phyloP scores from a whole-genome alignment of 1,140 invertebrate genomes.

The Carcinoscorpius rotundicauda region DNA sequence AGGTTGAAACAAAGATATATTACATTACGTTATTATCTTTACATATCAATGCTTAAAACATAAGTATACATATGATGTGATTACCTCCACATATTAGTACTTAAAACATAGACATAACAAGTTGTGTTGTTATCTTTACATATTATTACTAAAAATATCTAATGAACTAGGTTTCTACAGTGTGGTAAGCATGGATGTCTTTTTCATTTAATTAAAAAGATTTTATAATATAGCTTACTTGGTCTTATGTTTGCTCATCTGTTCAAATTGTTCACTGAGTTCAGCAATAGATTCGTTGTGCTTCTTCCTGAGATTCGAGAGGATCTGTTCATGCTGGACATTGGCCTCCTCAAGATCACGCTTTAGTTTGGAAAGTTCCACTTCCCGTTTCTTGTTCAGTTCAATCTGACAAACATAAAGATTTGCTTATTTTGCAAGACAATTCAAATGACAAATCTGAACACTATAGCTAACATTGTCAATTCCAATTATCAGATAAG shows the following conservation, averaged over 20 bases:
- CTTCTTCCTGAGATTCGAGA: conserved; percentile 94
- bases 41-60: no score
- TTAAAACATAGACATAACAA: neutral
- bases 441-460: no score
- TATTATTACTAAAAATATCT: no score
- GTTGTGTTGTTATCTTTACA: neutral
- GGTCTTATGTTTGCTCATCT: conserved; percentile 96
- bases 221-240: conserved; percentile 66
- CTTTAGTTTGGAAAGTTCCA: conserved; percentile 92
- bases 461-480: no score
- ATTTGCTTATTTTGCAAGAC: neutral
- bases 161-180: no score
- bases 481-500: no score
- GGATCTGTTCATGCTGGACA: conserved; percentile 92
- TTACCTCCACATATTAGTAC: neutral
- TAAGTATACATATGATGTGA: no score
- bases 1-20: no score
- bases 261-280: conserved; percentile 98
- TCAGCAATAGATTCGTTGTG: conserved; percentile 97
- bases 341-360: conserved; percentile 96
- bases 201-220: no score
- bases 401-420: conserved; percentile 49
- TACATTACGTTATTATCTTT: no score
- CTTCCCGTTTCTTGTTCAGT: conserved; percentile 98
- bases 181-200: no score